Evolutionary conservation across 2,888 invertebrate genomes (phyloP).

Genomic region (Acleris laterana): DNA sequence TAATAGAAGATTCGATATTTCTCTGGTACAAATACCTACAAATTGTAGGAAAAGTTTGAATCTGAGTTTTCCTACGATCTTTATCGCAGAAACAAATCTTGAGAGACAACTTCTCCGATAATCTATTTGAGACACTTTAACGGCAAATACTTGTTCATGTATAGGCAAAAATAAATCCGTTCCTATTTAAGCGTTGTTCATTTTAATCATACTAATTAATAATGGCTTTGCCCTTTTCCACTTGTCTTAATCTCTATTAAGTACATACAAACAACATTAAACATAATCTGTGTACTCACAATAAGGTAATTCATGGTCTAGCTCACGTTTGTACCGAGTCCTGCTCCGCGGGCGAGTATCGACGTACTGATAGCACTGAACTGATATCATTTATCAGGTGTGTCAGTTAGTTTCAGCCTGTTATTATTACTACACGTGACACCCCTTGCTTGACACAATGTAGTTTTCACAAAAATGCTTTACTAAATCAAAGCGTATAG

Average conservation of each 20-base stretch:
- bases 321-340: slow-evolving; percentile 12
- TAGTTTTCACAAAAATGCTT: too few species aligned
- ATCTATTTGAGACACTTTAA: neutral
- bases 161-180: too few species aligned
- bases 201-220: too few species aligned
- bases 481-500: too few species aligned
- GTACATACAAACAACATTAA: too few species aligned
- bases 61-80: neutral
- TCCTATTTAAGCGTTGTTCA: too few species aligned
- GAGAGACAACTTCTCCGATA: neutral
- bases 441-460: neutral
- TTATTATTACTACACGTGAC: slow-evolving; percentile 1
- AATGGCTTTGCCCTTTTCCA: too few species aligned
- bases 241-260: too few species aligned
- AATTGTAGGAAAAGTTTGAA: too few species aligned
- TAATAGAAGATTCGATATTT: too few species aligned
- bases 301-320: neutral
- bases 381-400: slow-evolving; percentile 22
- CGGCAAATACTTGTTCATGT: too few species aligned
- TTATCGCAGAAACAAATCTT: neutral
- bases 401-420: slow-evolving; percentile 1
- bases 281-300: slow-evolving; percentile 13
- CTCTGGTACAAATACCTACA: too few species aligned
- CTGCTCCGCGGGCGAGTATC: slow-evolving; percentile 23
- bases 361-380: slow-evolving; percentile 29